A percentile compares a stretch with the other conserved stretches of the same genome.
phyloP scores from a whole-genome alignment of 2,797 vertebrate species.

The Artibeus jamaicensis region DNA sequence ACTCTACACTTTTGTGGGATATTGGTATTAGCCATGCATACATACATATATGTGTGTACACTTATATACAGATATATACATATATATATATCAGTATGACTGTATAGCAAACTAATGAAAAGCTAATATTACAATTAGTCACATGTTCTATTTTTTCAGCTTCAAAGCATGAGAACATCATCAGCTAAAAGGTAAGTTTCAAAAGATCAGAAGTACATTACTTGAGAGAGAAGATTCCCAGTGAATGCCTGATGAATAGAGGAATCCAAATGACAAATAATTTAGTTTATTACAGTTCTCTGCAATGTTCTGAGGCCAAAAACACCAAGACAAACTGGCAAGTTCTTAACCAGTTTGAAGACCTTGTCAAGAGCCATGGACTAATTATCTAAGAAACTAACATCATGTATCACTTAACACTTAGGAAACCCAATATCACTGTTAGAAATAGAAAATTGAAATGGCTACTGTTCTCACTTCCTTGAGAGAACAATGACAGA shows the following conservation, averaged over 20 bases:
- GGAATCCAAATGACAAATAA: not conserved
- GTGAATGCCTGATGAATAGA: slow-evolving; percentile 34
- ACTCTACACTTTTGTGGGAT: not conserved
- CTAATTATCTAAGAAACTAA: slow-evolving; percentile 34
- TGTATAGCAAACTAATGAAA: not conserved
- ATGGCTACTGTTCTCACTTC: not conserved
- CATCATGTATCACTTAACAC: not conserved
- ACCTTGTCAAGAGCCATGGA: not conserved
- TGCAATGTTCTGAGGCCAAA: not conserved
- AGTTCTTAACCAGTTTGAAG: not conserved
- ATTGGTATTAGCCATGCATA: not conserved
- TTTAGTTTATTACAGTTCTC: not conserved
- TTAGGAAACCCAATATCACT: not conserved
- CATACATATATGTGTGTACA: not conserved
- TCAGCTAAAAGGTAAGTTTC: not conserved
- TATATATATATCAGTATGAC: not conserved
- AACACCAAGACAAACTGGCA: not conserved
- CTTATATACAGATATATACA: not conserved
- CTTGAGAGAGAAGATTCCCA: not conserved
- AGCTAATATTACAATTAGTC: not conserved
- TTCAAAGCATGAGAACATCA: not conserved
- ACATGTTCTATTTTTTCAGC: not conserved
- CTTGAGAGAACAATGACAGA: slow-evolving; percentile 43
- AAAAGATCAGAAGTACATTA: slow-evolving; percentile 10
- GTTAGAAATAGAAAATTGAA: not conserved